Percentiles rank a stretch among this genome's conserved stretches.
Conservation (phyloP, 2,113 vertebrate species). For the Tamias sibiricus region DNA sequence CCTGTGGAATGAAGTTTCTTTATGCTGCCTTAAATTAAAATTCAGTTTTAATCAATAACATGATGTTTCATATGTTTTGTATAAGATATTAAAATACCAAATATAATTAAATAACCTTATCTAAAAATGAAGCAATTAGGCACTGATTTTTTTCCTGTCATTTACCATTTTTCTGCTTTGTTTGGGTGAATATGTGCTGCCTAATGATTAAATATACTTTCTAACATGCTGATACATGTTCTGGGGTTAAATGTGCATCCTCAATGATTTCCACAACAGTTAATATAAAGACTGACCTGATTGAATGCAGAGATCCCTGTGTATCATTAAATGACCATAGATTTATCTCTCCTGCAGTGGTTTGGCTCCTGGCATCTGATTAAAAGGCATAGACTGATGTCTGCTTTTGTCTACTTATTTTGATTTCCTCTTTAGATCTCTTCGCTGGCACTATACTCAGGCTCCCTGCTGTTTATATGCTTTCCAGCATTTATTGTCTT, state of each 20-base stretch:
- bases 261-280: slow-evolving; percentile 78
- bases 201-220: slow-evolving; percentile 77
- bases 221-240: slow-evolving; percentile 76
- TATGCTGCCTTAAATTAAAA: background rate
- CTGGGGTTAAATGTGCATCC: slow-evolving; percentile 75
- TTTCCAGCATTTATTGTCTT: slow-evolving; percentile 80
- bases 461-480: slow-evolving; percentile 70
- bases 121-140: slow-evolving; percentile 33
- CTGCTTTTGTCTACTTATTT: slow-evolving; percentile 81
- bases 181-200: slow-evolving; percentile 51
- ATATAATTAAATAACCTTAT: background rate
- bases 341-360: slow-evolving; percentile 74
- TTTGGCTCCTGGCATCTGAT: slow-evolving; percentile 79
- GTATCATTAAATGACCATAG: slow-evolving; percentile 63
- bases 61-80: background rate
- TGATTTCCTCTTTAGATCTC: slow-evolving; percentile 81
- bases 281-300: slow-evolving; percentile 81
- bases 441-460: slow-evolving; percentile 61
- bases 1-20: background rate
- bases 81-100: background rate
- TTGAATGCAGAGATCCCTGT: slow-evolving; percentile 62
- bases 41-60: background rate
- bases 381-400: slow-evolving; percentile 77
- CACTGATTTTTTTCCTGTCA: background rate
- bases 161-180: slow-evolving; percentile 54